These are phyloP conservation scores for Pituophis catenifer DNA, from an alignment of 2,113 vertebrate genomes.

Conservation along the genomic window DNA sequence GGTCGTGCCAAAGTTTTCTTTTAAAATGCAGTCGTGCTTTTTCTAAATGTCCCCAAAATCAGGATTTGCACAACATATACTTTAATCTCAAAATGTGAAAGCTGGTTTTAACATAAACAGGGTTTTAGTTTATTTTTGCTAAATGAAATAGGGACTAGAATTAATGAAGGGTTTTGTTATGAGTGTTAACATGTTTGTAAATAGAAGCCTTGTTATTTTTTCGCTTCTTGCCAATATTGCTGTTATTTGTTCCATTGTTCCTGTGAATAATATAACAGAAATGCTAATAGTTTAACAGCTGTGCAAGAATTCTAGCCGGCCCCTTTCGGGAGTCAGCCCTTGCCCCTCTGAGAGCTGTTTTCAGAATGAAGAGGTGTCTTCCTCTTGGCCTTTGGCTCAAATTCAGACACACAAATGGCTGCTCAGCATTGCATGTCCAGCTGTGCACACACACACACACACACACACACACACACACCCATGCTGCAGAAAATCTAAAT, in stretches of 20 bases:
- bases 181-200: background rate
- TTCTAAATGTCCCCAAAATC: background rate
- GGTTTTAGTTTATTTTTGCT: background rate
- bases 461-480: no score
- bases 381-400: background rate
- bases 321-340: background rate
- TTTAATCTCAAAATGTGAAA: background rate
- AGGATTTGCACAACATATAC: background rate
- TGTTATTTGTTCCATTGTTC: background rate
- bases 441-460: background rate
- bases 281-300: background rate
- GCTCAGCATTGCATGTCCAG: background rate
- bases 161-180: background rate
- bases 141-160: background rate
- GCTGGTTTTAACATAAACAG: background rate
- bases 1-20: constrained; percentile 30
- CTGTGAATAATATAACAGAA: background rate
- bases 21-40: background rate
- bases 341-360: background rate
- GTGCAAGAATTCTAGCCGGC: background rate
- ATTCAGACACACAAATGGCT: background rate
- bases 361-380: background rate
- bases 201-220: background rate
- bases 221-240: background rate
- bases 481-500: background rate